Base-by-base conservation (phyloP, 1,140 invertebrate species). In the Bombus superbus region DNA sequence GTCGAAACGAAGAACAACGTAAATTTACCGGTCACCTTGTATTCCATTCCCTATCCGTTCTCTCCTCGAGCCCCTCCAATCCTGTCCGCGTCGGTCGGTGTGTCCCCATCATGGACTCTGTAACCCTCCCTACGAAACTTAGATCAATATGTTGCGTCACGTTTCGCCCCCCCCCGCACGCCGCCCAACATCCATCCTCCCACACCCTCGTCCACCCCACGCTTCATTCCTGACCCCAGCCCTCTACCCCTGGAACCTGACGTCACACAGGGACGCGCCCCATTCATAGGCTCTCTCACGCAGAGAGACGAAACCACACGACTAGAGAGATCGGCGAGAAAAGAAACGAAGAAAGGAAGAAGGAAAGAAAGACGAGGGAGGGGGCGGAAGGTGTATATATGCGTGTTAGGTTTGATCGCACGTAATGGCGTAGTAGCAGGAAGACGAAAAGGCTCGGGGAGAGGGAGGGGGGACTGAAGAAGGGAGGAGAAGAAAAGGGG, bases 111-210 rank as follows among this genome's bases (percentile, higher is more conserved):
- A 73, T 71, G 75, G 73, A 86, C 62, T 62, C 59, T 66, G 62
- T 75, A 82, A 77, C 81, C 87, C 89, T 89, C 86, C 86, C 87
- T 91, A 90, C 92, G 89, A 94, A 93, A 94, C 93, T 91, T 93
- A 93, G 92, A 95, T 94, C 94, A 95, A 95, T 95, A 94, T 94
- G 91, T 95, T 95, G 93, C 94, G 93, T 94, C 94, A 95, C 92
- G 91, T 94, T 89, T 86, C 90, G 57, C 88, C 86, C 85, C 86
- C 85, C 76, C 79, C 84, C 66, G 69, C 76, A 74, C 85, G 35
- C 82, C 84, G 57, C 73, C 85, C 87, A 87, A 88, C 90, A 83
- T 85, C 90, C 82, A 87, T 42, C 77, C 85, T 81, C 81, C 83
- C 72, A 83, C 84, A 83, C 38, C 78, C 82, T 76, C 88, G 64